Evolutionary conservation across 2,797 vertebrate genomes (phyloP).

Genomic region (Esox masquinongy): DNA sequence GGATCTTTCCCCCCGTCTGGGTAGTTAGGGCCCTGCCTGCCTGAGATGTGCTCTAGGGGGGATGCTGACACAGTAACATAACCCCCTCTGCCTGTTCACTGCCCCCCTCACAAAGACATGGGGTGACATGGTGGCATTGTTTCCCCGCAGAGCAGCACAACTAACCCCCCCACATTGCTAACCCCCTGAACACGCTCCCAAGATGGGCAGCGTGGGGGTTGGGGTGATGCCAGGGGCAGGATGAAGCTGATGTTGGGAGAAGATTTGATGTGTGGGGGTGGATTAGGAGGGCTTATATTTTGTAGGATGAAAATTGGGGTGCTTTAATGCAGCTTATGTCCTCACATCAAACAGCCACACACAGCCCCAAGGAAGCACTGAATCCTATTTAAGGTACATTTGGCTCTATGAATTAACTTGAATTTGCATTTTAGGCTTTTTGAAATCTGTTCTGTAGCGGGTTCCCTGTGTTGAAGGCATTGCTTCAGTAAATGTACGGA

Average conservation of each 20-base stretch:
- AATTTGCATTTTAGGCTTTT: background rate
- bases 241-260: background rate
- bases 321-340: background rate
- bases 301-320: background rate
- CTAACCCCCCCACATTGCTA: background rate
- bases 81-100: background rate
- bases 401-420: background rate
- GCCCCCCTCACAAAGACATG: background rate
- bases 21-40: background rate
- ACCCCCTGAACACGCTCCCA: background rate
- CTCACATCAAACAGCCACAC: background rate
- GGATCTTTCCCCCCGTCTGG: background rate
- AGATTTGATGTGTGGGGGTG: background rate
- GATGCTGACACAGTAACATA: slow-evolving; percentile 6
- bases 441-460: background rate
- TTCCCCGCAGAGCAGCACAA: background rate
- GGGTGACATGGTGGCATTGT: background rate
- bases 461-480: background rate
- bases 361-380: background rate
- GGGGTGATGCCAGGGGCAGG: slow-evolving; percentile 4
- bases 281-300: background rate
- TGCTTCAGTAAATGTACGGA: background rate
- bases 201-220: background rate
- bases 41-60: background rate
- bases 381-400: background rate